Evolutionary conservation across 1,140 invertebrate genomes (phyloP).

Genomic region (Planococcus citri): DNA sequence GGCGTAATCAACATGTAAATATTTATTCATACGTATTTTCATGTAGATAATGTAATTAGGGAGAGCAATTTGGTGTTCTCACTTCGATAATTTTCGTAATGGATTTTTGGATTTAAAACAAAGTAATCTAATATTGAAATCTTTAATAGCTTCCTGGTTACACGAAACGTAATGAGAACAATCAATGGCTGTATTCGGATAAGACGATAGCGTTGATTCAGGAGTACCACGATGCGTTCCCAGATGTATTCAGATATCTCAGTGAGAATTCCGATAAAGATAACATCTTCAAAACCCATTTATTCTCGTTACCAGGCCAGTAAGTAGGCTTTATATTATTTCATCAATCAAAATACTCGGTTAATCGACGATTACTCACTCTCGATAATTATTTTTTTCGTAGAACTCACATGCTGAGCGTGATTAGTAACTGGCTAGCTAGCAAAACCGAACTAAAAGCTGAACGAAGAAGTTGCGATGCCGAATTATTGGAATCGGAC

Average conservation of each 20-base stretch:
- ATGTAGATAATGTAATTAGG: slow-evolving; percentile 6
- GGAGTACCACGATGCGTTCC: slow-evolving; percentile 56
- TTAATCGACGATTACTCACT: neutral
- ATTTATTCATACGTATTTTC: too few relatives aligned
- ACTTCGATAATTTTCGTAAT: too few relatives aligned
- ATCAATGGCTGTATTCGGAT: slow-evolving; percentile 69
- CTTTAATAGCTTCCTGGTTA: slow-evolving; percentile 55
- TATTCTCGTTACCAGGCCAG: neutral
- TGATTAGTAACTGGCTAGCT: neutral
- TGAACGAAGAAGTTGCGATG: slow-evolving; percentile 1
- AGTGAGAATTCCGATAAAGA: neutral
- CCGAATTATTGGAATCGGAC: neutral
- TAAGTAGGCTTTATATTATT: neutral
- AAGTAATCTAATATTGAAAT: too few relatives aligned
- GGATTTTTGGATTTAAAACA: too few relatives aligned
- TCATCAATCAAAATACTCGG: too few relatives aligned
- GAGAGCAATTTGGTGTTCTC: slow-evolving; percentile 21
- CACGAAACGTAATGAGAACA: slow-evolving; percentile 49
- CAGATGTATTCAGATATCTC: slow-evolving; percentile 40
- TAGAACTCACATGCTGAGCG: neutral
- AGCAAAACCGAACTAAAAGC: neutral
- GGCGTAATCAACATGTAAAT: slow-evolving; percentile 51
- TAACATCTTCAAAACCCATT: neutral
- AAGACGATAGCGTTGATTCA: slow-evolving; percentile 56
- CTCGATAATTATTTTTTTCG: neutral